Conservation (phyloP, 2,888 invertebrate species). For the Lomographa bimaculata region DNA sequence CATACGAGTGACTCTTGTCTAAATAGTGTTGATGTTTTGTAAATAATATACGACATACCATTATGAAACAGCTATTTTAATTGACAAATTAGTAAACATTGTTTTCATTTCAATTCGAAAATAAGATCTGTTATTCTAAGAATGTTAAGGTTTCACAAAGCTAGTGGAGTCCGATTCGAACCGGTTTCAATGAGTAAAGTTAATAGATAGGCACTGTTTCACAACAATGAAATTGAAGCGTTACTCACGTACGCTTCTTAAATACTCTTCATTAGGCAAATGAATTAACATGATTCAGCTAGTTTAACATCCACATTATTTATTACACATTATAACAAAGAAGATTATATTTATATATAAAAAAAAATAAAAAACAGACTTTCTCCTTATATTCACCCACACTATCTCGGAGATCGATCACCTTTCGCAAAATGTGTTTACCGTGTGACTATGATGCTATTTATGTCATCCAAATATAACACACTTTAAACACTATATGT, state of each 20-base stretch:
- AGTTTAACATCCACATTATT: no score
- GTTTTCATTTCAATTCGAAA: no score
- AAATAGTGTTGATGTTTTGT: constrained; percentile 1
- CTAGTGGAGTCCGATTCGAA: constrained; percentile 45
- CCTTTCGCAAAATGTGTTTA: no score
- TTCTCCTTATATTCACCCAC: no score
- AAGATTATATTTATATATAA: no score
- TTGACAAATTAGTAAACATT: background rate
- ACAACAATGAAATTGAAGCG: constrained; percentile 64
- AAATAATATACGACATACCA: background rate
- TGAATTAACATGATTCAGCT: no score
- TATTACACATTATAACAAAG: no score
- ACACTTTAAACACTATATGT: no score
- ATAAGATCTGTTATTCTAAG: background rate
- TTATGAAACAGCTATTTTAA: constrained; percentile 7
- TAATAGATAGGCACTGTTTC: constrained; percentile 54
- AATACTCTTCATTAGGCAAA: constrained; percentile 57
- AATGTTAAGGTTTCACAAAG: constrained; percentile 12
- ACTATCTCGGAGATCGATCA: no score
- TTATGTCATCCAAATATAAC: no score
- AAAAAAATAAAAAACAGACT: no score
- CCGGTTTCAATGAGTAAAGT: constrained; percentile 69
- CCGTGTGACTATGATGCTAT: no score
- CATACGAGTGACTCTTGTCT: constrained; percentile 1
- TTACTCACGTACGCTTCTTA: constrained; percentile 44